Base-by-base conservation (phyloP, 1,140 invertebrate genomes). In the Pseudobourletiella spinata region DNA sequence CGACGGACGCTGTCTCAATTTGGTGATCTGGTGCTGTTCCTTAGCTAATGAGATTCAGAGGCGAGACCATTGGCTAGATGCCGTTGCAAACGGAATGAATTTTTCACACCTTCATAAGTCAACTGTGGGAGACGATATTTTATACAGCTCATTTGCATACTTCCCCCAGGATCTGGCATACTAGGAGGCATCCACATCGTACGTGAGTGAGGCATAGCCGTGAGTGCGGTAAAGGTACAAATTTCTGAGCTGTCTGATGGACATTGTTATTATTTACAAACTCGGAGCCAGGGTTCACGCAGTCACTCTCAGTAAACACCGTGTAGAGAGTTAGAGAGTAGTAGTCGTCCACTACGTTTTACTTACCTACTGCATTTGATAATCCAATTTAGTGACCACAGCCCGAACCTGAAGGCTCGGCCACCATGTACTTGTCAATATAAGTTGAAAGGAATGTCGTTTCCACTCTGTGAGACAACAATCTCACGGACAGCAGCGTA, bases 101-200 rank as follows among this genome's bases (percentile, higher is more conserved):
- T 26, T 22, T 51, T 51, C 48, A 51, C 48, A 51, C 48, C 48
- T 51, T 51, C 24, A 51, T 51, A 11, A 51, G 14, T 51, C 22
- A 51, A 51, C 48, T 6, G 48, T 26, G 28, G 2, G 25, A 51
- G 48, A 51, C 25, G 24, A 51, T 51, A 51, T 46, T 51, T 51
- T 51, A 51, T 25, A 8, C 48, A 26, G 8, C 3, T 11, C 25
- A 51, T 51, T 51, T 26, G 28, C 48, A 51, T 51, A 51, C 14
- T 26, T 51, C 8, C 32, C n/a, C 32, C 8, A 39, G 32, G 32
- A 39, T 11, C n/a, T 39, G n/a, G n/a, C 32, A 39, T 39, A 39
- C 32, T 11, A 11, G 8, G 8, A 39, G 8, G 8, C n/a, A 39
- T 39, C n/a, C n/a, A 39, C 32, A 39, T n/a, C n/a, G 32, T n/a